Conservation (phyloP, 1,140 invertebrate species). For the Panulirus ornatus region DNA sequence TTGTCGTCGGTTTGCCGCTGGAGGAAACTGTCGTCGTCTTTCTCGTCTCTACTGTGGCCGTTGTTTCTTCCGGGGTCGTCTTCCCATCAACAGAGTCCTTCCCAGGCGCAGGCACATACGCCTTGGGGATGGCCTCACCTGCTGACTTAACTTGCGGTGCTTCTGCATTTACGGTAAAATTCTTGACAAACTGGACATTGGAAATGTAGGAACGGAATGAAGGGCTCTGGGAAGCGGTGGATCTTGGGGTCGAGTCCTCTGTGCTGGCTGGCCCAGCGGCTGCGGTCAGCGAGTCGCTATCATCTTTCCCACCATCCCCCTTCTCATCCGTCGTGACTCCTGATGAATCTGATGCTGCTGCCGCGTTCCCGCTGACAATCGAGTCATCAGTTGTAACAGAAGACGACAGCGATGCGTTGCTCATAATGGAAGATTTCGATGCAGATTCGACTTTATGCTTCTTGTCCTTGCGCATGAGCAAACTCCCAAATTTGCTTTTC, state of each 20-base stretch:
- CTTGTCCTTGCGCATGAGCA: conserved; percentile 34
- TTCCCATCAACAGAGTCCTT: too few species aligned
- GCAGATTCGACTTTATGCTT: conserved; percentile 46
- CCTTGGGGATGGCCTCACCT: not conserved
- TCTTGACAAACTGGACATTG: conserved; percentile 60
- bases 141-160: not conserved
- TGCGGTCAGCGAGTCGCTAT: not conserved
- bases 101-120: not conserved
- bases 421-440: conserved; percentile 28
- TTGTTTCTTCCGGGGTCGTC: not conserved
- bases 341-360: conserved; percentile 13
- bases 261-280: not conserved
- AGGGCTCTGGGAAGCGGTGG: not conserved
- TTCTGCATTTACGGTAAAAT: conserved; percentile 40
- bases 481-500: conserved; percentile 55
- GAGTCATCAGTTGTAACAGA: conserved; percentile 24
- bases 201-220: conserved; percentile 43
- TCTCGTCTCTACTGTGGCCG: conserved; percentile 9
- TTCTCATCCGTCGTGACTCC: conserved; percentile 33
- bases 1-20: conserved; percentile 19
- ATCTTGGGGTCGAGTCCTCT: not conserved
- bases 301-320: not conserved
- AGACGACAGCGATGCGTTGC: conserved; percentile 10
- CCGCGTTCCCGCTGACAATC: conserved; percentile 5
- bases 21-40: not conserved